Evolutionary conservation across 2,888 invertebrate genomes (phyloP).

Genomic region (Heteropelma amictum): DNA sequence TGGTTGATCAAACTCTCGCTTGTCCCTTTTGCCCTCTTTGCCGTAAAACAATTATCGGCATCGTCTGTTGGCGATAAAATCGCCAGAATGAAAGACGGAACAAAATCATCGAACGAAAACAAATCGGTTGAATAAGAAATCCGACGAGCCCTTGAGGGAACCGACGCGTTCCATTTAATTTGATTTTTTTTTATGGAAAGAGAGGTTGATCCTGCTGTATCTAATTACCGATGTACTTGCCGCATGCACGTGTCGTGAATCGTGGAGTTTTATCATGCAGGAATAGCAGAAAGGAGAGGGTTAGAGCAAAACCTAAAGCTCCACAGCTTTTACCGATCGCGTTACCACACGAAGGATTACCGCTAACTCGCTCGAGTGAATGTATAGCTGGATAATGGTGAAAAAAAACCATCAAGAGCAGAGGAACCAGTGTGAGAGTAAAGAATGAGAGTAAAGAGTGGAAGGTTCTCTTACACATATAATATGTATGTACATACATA

Average conservation of each 20-base stretch:
- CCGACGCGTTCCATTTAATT: too few species aligned
- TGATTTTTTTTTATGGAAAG: slow-evolving; percentile 14
- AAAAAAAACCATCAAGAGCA: slow-evolving; percentile 20
- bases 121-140: neutral
- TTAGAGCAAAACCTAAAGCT: neutral
- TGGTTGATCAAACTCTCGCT: too few species aligned
- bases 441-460: neutral
- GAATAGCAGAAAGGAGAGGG: neutral
- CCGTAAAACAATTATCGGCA: too few species aligned
- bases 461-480: neutral
- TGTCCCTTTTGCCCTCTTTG: too few species aligned
- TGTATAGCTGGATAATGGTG: slow-evolving; percentile 26
- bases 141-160: neutral
- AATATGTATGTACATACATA: neutral
- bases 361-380: slow-evolving; percentile 12
- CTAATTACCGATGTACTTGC: slow-evolving; percentile 23
- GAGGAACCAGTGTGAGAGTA: slow-evolving; percentile 11
- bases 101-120: neutral
- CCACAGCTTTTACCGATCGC: slow-evolving; percentile 40
- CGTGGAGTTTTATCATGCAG: neutral
- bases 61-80: too few species aligned
- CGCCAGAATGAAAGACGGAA: neutral
- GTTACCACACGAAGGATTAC: slow-evolving; percentile 38
- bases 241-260: slow-evolving; percentile 11
- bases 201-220: slow-evolving; percentile 26